These are phyloP conservation scores for Limanda limanda DNA, from an alignment of 2,113 vertebrate species.

Conservation along the genomic window DNA sequence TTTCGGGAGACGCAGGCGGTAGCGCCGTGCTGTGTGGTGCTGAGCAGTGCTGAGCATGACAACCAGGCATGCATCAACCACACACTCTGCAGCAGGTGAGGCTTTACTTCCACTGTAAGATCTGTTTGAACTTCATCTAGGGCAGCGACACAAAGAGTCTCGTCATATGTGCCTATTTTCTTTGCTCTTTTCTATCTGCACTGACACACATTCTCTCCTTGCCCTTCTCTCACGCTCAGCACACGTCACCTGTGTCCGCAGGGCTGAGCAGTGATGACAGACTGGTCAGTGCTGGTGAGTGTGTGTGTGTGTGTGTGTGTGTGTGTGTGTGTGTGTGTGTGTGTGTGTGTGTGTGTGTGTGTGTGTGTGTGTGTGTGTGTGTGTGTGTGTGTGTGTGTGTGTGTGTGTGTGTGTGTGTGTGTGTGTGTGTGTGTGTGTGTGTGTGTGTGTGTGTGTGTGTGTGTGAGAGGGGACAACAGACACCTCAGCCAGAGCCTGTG, in stretches of 20 bases:
- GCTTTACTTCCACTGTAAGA: slow-evolving; percentile 1
- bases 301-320: background rate
- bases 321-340: background rate
- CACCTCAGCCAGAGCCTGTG: slow-evolving; percentile 14
- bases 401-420: background rate
- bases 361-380: background rate
- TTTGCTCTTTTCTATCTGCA: slow-evolving; percentile 10
- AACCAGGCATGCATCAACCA: slow-evolving; percentile 31
- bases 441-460: background rate
- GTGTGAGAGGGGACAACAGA: background rate
- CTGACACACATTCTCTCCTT: slow-evolving; percentile 5
- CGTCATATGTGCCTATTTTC: slow-evolving; percentile 1
- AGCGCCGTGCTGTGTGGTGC: slow-evolving; percentile 39
- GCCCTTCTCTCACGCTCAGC: slow-evolving; percentile 22
- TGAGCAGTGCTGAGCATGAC: slow-evolving; percentile 42
- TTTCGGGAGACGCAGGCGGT: slow-evolving; percentile 36
- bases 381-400: background rate
- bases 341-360: background rate
- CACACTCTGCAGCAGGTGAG: slow-evolving; percentile 33
- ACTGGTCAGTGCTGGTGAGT: slow-evolving; percentile 4
- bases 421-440: background rate
- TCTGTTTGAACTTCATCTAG: slow-evolving; percentile 12
- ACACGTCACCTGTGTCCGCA: slow-evolving; percentile 15
- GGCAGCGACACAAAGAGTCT: background rate
- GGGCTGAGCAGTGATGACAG: slow-evolving; percentile 24